A percentile compares a stretch with the other conserved stretches of the same genome.
phyloP scores from a whole-genome alignment of 2,113 vertebrate genomes.

The Delphinus delphis region DNA sequence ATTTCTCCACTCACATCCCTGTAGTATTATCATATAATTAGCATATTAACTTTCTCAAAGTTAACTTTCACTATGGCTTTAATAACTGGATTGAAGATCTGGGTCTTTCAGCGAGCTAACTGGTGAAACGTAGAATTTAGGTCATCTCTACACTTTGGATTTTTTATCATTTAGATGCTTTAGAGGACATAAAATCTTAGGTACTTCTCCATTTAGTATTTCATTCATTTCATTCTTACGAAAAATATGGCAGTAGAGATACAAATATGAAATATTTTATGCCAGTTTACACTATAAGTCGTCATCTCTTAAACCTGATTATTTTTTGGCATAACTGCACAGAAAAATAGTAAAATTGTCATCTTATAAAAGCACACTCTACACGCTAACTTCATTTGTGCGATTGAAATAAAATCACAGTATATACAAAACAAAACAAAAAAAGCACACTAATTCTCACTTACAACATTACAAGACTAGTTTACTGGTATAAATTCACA shows the following conservation, averaged over 20 bases:
- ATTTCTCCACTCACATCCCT: background rate
- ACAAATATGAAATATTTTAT: slow-evolving; percentile 59
- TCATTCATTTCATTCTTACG: slow-evolving; percentile 45
- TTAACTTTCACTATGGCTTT: background rate
- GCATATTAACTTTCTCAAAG: background rate
- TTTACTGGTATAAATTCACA: slow-evolving; percentile 69
- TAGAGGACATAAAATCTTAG: background rate
- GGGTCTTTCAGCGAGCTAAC: background rate
- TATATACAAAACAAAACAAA: no score
- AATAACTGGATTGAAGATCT: background rate
- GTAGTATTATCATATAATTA: slow-evolving; percentile 1
- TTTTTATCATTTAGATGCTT: slow-evolving; percentile 57
- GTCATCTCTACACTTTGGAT: background rate
- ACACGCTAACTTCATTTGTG: no score
- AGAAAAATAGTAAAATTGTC: slow-evolving; percentile 61
- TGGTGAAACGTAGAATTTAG: slow-evolving; percentile 7
- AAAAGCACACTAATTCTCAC: slow-evolving; percentile 75
- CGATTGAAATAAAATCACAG: no score
- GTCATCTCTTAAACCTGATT: slow-evolving; percentile 70
- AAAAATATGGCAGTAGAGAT: background rate
- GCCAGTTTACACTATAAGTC: slow-evolving; percentile 49
- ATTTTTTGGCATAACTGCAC: slow-evolving; percentile 56
- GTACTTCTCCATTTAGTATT: background rate
- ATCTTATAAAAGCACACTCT: slow-evolving; percentile 71
- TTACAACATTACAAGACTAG: slow-evolving; percentile 51